Evolutionary conservation across 2,797 vertebrate species (phyloP).

Genomic region (Phrynocephalus guinanensis): DNA sequence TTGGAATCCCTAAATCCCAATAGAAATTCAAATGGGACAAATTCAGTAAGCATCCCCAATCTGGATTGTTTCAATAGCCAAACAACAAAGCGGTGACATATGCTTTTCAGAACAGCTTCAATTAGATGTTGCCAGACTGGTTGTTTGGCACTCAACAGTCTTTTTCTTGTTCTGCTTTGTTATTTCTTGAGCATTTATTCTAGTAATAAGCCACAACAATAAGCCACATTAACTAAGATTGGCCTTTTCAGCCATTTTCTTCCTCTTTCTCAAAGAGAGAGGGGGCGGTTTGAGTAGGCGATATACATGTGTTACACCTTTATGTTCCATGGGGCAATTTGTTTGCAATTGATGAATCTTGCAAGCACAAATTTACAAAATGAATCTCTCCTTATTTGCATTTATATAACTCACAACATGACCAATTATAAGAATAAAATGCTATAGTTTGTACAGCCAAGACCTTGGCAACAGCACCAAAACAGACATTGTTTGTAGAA

Average conservation of each 20-base stretch:
- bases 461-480: too few species aligned
- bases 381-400: too few species aligned
- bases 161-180: background rate
- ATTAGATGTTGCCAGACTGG: constrained; percentile 6
- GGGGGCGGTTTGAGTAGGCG: too few species aligned
- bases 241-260: background rate
- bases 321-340: too few species aligned
- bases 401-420: too few species aligned
- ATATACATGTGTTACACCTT: too few species aligned
- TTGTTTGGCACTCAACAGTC: background rate
- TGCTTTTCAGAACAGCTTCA: background rate
- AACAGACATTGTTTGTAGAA: too few species aligned
- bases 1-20: background rate
- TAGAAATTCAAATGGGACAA: background rate
- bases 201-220: background rate
- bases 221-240: background rate
- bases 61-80: background rate
- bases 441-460: too few species aligned
- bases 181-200: constrained; percentile 4
- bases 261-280: background rate
- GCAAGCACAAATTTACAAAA: too few species aligned
- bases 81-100: constrained; percentile 8
- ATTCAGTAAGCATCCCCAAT: background rate
- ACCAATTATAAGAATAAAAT: too few species aligned
- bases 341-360: too few species aligned